These are phyloP conservation scores for Drosophila mayri DNA, from an alignment of 1,140 invertebrate species.

Conservation along the genomic window DNA sequence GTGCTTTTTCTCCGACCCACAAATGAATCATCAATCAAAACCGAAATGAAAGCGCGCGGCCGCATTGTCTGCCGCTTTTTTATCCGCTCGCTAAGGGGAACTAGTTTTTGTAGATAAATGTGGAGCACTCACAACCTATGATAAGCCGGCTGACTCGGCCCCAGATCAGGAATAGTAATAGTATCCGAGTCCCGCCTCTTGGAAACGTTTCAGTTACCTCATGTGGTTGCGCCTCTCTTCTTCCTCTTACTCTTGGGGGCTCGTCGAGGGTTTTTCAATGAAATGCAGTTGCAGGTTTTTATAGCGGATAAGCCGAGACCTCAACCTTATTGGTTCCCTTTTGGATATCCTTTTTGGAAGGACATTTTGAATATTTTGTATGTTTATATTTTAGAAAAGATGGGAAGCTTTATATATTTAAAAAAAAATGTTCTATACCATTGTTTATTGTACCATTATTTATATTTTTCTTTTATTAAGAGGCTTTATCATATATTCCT, in stretches of 20 bases:
- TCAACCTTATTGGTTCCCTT: conserved; percentile 7
- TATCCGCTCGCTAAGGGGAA: conserved; percentile 6
- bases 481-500: background rate
- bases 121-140: conserved; percentile 14
- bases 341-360: background rate
- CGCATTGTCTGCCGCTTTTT: conserved; percentile 34
- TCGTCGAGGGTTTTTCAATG: conserved; percentile 54
- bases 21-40: conserved; percentile 66
- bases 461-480: background rate
- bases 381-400: background rate
- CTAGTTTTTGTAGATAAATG: conserved; percentile 21
- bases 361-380: background rate
- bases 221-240: conserved; percentile 34
- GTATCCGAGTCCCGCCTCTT: background rate
- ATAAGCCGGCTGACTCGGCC: conserved; percentile 17
- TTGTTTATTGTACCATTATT: background rate
- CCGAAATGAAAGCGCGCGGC: conserved; percentile 22
- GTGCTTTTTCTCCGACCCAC: conserved; percentile 55
- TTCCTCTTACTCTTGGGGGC: conserved; percentile 54
- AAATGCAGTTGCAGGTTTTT: conserved; percentile 56
- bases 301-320: conserved; percentile 33
- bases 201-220: conserved; percentile 6
- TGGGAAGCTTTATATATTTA: background rate
- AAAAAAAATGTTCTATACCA: too few relatives aligned
- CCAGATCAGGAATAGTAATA: conserved; percentile 12